These are phyloP conservation scores for Trissolcus japonicus DNA, from an alignment of 2,888 invertebrate species.

Conservation along the genomic window DNA sequence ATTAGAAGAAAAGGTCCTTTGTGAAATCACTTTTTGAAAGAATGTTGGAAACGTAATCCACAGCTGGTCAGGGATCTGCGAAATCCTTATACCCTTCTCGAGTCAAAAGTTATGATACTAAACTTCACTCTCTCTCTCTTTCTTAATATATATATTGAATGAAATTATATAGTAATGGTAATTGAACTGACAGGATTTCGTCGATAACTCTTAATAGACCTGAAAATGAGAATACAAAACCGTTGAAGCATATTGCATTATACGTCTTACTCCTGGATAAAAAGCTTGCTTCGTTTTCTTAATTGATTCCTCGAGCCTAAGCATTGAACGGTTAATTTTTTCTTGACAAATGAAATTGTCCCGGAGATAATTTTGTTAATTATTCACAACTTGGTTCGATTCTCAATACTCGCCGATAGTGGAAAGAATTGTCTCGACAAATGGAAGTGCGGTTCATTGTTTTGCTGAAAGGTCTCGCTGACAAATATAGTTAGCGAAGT, in stretches of 20 bases:
- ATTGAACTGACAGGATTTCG: background rate
- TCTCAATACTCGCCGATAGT: conserved; percentile 48
- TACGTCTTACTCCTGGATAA: conserved; percentile 18
- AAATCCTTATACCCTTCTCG: conserved; percentile 11
- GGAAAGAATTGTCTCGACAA: conserved; percentile 51
- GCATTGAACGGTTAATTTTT: conserved; percentile 37
- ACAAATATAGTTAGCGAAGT: conserved; percentile 51
- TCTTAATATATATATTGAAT: background rate
- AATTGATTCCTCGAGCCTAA: conserved; percentile 23
- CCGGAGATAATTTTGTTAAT: conserved; percentile 48
- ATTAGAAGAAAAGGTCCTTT: conserved; percentile 57
- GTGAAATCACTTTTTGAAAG: conserved; percentile 58
- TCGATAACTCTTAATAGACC: background rate
- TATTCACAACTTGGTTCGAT: conserved; percentile 47
- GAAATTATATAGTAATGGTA: background rate
- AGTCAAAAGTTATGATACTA: conserved; percentile 24
- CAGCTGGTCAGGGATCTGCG: conserved; percentile 36
- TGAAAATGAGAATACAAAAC: conserved; percentile 7
- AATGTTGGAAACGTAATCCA: conserved; percentile 58
- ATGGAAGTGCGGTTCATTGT: conserved; percentile 59
- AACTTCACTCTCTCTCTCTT: background rate
- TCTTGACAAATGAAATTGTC: conserved; percentile 38
- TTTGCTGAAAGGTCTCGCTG: conserved; percentile 47
- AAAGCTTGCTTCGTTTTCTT: conserved; percentile 22
- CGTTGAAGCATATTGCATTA: conserved; percentile 7